phyloP scores from a whole-genome alignment of 2,113 vertebrate species.

The Archocentrus centrarchus region DNA sequence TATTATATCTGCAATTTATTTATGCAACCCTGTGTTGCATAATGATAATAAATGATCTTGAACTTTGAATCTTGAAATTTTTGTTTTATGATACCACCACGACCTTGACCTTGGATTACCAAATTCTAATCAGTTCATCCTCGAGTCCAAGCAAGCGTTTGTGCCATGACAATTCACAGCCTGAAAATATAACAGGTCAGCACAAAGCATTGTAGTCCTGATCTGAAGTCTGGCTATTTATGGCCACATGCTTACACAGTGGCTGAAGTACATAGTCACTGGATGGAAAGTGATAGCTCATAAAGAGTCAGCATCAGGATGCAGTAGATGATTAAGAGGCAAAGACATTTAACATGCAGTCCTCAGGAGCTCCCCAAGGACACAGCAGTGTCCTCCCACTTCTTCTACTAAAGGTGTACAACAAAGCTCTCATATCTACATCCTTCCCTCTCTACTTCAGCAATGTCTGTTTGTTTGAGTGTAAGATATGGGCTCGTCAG shows the following conservation, averaged over 20 bases:
- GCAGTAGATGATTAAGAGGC: conserved; percentile 40
- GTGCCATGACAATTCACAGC: neutral
- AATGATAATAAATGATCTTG: neutral
- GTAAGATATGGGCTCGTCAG: conserved; percentile 60
- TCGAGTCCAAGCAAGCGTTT: neutral
- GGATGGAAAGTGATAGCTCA: conserved; percentile 44
- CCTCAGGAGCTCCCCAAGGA: conserved; percentile 52
- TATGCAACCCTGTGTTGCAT: neutral
- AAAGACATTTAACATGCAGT: conserved; percentile 49
- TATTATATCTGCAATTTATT: too few species aligned
- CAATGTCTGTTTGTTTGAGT: conserved; percentile 44
- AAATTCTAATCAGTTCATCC: conserved; percentile 7
- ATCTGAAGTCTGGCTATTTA: neutral
- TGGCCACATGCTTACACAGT: conserved; percentile 21
- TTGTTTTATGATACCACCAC: neutral
- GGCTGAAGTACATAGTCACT: conserved; percentile 26
- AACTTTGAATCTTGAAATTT: neutral
- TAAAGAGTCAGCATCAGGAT: conserved; percentile 38
- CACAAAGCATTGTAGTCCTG: neutral
- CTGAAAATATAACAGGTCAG: neutral
- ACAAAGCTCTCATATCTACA: conserved; percentile 56
- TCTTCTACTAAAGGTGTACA: conserved; percentile 28
- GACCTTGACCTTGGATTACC: neutral
- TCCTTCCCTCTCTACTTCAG: conserved; percentile 23
- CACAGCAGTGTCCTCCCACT: conserved; percentile 34